Evolutionary conservation across 1,140 invertebrate species (phyloP).

Genomic region (Brachionus sp.): DNA sequence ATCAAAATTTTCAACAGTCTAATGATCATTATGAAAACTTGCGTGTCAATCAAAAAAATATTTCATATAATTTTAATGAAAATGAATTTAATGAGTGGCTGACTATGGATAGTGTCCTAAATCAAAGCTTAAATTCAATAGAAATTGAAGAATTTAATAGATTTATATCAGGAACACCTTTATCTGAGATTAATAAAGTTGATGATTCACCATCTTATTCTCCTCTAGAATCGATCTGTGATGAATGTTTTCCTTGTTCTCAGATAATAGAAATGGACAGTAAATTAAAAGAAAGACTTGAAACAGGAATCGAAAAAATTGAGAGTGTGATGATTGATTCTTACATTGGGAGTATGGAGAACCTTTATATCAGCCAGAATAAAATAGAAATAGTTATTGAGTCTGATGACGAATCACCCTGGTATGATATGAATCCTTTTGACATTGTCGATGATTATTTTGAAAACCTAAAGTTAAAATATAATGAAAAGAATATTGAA

Average conservation of each 20-base stretch:
- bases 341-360: neutral
- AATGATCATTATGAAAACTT: neutral
- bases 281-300: neutral
- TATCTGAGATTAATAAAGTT: neutral
- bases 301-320: slow-evolving; percentile 3
- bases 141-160: neutral
- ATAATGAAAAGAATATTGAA: neutral
- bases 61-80: neutral
- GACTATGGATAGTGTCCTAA: neutral
- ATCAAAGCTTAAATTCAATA: neutral
- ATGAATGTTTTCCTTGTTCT: neutral
- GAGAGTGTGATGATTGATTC: neutral
- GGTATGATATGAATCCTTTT: neutral
- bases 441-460: neutral
- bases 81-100: slow-evolving; percentile 10
- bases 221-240: neutral
- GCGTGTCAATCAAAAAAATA: neutral
- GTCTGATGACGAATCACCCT: neutral
- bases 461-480: neutral
- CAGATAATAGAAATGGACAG: neutral
- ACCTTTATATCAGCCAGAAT: neutral
- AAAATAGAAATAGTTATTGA: neutral
- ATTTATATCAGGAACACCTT: neutral
- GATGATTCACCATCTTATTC: slow-evolving; percentile 4
- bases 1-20: neutral